Percentiles rank a stretch among this genome's conserved stretches.
These are phyloP conservation scores for Lamellibrachia luymesi DNA, from an alignment of 1,140 invertebrate genomes.

Conservation along the genomic window DNA sequence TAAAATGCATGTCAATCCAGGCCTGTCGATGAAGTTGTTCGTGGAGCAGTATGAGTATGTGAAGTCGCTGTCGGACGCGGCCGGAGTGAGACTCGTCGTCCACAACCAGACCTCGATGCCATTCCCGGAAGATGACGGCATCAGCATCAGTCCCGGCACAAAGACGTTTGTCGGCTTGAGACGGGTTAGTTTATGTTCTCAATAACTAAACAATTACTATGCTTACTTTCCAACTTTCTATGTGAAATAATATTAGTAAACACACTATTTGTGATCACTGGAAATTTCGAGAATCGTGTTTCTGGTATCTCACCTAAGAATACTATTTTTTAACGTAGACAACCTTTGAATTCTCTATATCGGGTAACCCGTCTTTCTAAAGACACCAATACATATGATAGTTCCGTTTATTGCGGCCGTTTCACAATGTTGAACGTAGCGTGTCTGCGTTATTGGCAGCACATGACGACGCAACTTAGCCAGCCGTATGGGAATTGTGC, in stretches of 20 bases:
- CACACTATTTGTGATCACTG: too few relatives aligned
- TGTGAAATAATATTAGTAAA: too few relatives aligned
- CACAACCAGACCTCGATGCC: conserved; percentile 30
- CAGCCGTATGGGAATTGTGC: neutral
- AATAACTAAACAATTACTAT: neutral
- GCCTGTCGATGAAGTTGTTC: conserved; percentile 49
- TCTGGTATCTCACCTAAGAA: neutral
- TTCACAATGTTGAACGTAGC: neutral
- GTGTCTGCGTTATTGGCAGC: neutral
- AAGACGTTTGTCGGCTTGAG: conserved; percentile 10
- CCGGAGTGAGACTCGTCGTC: conserved; percentile 26
- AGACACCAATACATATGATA: too few relatives aligned
- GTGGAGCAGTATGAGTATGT: conserved; percentile 51
- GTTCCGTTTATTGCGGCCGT: too few relatives aligned
- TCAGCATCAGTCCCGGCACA: conserved; percentile 12
- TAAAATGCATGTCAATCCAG: conserved; percentile 27
- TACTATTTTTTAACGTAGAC: neutral
- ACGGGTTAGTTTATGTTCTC: conserved; percentile 13
- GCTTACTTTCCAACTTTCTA: neutral
- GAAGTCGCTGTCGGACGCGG: conserved; percentile 27
- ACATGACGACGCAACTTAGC: neutral
- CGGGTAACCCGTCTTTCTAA: too few relatives aligned
- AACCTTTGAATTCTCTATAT: too few relatives aligned
- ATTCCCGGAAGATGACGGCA: conserved; percentile 41
- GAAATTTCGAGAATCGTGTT: neutral